A percentile compares a stretch with the other conserved stretches of the same genome.
These are phyloP conservation scores for Papilio xuthus DNA, from an alignment of 1,140 invertebrate genomes.

Conservation along the genomic window DNA sequence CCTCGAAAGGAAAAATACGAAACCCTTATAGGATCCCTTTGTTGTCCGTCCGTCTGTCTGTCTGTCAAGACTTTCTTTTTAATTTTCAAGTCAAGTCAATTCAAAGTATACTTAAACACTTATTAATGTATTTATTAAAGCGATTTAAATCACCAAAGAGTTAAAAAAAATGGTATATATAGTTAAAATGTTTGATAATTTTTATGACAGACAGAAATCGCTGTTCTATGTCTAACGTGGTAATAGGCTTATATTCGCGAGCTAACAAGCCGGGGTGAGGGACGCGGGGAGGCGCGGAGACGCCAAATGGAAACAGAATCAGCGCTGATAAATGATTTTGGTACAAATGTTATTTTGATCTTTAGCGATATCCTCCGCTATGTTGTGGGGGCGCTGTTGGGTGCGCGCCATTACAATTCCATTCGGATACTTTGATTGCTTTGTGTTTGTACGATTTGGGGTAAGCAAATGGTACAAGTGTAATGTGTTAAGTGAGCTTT, in stretches of 20 bases:
- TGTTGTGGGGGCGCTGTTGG: constrained; percentile 57
- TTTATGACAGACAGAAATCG: constrained; percentile 26
- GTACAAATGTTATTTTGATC: constrained; percentile 79
- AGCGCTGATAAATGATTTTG: constrained; percentile 76
- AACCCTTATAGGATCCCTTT: too few species aligned
- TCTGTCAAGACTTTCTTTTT: too few species aligned
- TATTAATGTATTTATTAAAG: neutral
- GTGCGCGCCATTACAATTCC: constrained; percentile 54
- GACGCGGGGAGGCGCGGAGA: constrained; percentile 49
- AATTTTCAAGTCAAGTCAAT: neutral
- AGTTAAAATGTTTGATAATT: neutral
- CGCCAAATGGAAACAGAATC: constrained; percentile 74
- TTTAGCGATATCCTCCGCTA: constrained; percentile 69
- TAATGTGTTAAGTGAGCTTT: neutral
- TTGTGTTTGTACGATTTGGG: constrained; percentile 33
- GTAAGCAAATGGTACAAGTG: neutral
- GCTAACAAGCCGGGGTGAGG: constrained; percentile 42
- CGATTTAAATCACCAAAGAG: too few species aligned
- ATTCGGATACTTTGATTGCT: constrained; percentile 59
- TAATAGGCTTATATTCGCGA: constrained; percentile 37
- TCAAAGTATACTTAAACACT: neutral
- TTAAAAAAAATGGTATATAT: neutral
- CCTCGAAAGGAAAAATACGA: too few species aligned
- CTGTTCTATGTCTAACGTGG: constrained; percentile 9
- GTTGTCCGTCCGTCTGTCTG: too few species aligned